Evolutionary conservation across 2,113 vertebrate species (phyloP).

Genomic region (Lanius collurio): DNA sequence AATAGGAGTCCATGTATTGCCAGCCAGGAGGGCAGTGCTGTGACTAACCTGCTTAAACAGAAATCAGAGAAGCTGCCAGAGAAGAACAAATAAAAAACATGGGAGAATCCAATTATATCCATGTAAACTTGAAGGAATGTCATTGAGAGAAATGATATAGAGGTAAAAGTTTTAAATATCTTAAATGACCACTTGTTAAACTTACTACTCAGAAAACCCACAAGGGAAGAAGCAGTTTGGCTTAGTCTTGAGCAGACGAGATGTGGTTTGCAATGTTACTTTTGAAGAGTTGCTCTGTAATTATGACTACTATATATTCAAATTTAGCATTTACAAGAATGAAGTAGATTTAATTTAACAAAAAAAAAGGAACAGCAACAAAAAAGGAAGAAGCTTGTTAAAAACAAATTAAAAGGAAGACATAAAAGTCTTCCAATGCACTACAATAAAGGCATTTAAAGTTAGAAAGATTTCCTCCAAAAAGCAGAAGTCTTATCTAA

Average conservation of each 20-base stretch:
- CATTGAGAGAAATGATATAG: background rate
- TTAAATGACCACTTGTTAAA: constrained; percentile 19
- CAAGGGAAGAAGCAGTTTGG: constrained; percentile 13
- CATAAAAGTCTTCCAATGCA: background rate
- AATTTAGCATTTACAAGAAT: constrained; percentile 38
- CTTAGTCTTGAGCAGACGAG: background rate
- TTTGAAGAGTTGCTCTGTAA: constrained; percentile 40
- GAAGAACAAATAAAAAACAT: background rate
- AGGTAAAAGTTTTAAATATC: constrained; percentile 42
- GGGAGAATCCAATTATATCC: background rate
- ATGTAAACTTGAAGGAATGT: background rate
- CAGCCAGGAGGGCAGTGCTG: background rate
- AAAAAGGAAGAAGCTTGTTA: background rate
- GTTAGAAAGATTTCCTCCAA: background rate
- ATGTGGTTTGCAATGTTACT: constrained; percentile 20
- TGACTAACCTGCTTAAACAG: background rate
- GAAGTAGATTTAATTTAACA: constrained; percentile 11
- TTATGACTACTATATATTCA: constrained; percentile 26
- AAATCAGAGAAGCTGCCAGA: background rate
- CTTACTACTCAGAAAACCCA: constrained; percentile 33
- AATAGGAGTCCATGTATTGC: background rate
- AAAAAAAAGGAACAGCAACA: background rate
- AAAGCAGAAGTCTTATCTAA: background rate
- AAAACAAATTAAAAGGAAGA: constrained; percentile 45
- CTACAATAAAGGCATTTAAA: background rate